A percentile compares a stretch with the other conserved stretches of the same genome.
Evolutionary conservation across 53 echinoderm and acorn worm species (phyloP).

Genomic region (Patiria pectinifera): DNA sequence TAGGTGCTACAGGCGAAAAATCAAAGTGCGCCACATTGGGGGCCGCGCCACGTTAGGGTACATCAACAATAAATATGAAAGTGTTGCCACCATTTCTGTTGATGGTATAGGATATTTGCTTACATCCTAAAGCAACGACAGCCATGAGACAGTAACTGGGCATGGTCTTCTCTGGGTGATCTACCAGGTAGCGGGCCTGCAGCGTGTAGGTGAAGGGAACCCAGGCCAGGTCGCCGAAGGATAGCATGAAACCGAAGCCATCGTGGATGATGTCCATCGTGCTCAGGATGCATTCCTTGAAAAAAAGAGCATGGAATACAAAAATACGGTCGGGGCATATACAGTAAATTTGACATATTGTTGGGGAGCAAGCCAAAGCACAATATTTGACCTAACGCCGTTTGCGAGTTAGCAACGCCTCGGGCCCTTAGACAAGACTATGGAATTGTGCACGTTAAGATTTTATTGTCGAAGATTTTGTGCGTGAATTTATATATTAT

Average conservation of each 20-base stretch:
- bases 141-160: constrained; percentile 72
- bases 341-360: too few species aligned
- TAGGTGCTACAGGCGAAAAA: too few species aligned
- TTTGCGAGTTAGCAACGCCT: too few species aligned
- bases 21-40: too few species aligned
- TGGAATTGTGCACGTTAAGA: too few species aligned
- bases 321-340: not conserved
- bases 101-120: constrained; percentile 7
- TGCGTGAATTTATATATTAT: too few species aligned
- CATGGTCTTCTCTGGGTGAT: constrained; percentile 61
- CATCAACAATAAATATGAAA: too few species aligned
- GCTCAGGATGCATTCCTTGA: constrained; percentile 73
- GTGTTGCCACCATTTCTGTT: not conserved
- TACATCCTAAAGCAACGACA: constrained; percentile 71
- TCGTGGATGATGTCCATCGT: constrained; percentile 97
- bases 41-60: too few species aligned
- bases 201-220: constrained; percentile 90
- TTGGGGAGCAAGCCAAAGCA: too few species aligned
- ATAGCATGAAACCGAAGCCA: constrained; percentile 96
- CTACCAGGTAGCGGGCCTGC: constrained; percentile 87
- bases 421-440: too few species aligned
- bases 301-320: not conserved
- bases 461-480: too few species aligned
- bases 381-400: too few species aligned
- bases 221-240: constrained; percentile 94